Evolutionary conservation across 2,888 invertebrate species (phyloP), one percentile per base, ranked within the genome.

Genomic region (Lordiphosa fenestrarum): DNA sequence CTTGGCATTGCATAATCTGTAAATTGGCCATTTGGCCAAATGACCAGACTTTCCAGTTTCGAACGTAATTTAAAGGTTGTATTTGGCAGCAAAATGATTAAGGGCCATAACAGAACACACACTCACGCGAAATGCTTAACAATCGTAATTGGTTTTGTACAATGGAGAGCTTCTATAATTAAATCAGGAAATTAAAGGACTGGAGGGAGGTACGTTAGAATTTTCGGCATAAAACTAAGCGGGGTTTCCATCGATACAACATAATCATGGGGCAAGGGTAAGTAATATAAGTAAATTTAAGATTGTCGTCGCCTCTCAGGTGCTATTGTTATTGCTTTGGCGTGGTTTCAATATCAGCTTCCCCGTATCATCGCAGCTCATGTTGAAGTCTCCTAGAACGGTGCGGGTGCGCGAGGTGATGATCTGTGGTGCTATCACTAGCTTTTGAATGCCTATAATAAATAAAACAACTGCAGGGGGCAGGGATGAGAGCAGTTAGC

Each of bases 281-380:
- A 2, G 15, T 15, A 15, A 15, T 15, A 13, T 40, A 39, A 38
- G 9, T 36, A 36, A 39, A 60, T 68, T 58, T 56, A 56, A 50
- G 41, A 46, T 30, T 54, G 15, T 61, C 33, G 23, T 15, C 10
- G 40, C 23, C 46, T 83, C 63, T 83, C 63, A 81, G 62, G 80
- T 59, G 50, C 71, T 85, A 73, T 88, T 88, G 66, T 88, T 90
- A 58, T 88, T 76, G 21, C 69, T 92, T 39, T 96, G 96, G 59
- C 96, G 90, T 1, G 98, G 98, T 89, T 97, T 97, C 35, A 98
- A 91, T 83, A 98, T 98, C 47, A 98, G 91, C 90, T 98, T 98
- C 57, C 98, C 98, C 30, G 97, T 97, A 88, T 98, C 98, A 87
- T 98, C 98, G 90, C 98, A 98, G 21, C 97, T 97, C 98, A 98